Evolutionary conservation across 2,888 invertebrate species (phyloP), one percentile per base, ranked within the genome.

Genomic region (Graphium colonna): DNA sequence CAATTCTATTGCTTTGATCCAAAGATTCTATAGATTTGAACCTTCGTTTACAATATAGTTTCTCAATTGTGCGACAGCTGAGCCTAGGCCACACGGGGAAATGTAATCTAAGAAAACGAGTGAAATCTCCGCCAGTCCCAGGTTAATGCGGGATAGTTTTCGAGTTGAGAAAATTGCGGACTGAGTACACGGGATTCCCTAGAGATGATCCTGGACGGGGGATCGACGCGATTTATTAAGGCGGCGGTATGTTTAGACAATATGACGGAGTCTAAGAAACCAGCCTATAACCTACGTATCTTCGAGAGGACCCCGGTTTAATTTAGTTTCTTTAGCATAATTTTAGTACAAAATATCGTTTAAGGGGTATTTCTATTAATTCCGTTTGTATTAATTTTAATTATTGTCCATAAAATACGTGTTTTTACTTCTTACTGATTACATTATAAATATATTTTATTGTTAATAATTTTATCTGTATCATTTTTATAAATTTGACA

Each of bases 141-240:
- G 82, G 84, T 85, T 84, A 86, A 75, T 74, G 70, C 67, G 68
- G 75, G 71, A 79, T 84, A 86, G 84, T 85, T 83, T 36, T 68
- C 59, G 71, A 77, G 69, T 67, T 65, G 69, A 71, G 72, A 69
- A 73, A 77, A 75, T 78, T 75, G 76, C 71, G 64, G 71, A 72
- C 65, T 65, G 73, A 74, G 70, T 63, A 53, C 61, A 41, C 54
- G 48, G 15, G 61, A 58, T 61, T 62, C 63, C 63, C 59, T 45
- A 58, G 63, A 49, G 63, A 61, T 31, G 52, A 60, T 63, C 62
- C 56, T 55, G 56, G 47, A 46, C 57, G 60, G 61, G 63, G 63
- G 69, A 63, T 65, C 69, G 77, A 76, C 76, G 77, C 78, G 83
- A 84, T 83, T 82, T 84, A 82, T 83, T 84, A 80, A 77, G 73